phyloP scores from a whole-genome alignment of 2,797 vertebrate genomes.

The Channa striata region DNA sequence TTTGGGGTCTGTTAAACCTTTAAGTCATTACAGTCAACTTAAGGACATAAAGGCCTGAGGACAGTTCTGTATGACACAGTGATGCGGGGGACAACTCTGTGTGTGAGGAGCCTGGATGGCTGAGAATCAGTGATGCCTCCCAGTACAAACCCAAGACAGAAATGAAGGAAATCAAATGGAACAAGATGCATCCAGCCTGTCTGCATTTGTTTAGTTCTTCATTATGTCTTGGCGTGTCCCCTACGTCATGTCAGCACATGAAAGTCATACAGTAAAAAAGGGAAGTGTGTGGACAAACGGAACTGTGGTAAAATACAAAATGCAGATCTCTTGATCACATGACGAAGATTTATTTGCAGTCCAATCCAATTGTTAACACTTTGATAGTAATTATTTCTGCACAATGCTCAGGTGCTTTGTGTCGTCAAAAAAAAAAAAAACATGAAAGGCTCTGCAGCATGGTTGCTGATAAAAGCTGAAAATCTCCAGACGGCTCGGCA shows the following conservation, averaged over 20 bases:
- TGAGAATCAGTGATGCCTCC: background rate
- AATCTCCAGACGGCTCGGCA: conserved; percentile 4
- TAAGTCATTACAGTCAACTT: background rate
- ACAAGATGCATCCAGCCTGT: background rate
- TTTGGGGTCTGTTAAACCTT: background rate
- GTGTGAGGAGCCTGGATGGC: background rate
- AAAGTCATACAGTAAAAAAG: conserved; percentile 6
- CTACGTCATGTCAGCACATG: conserved; percentile 17
- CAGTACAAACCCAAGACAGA: background rate
- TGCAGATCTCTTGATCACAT: background rate
- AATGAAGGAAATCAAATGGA: conserved; percentile 5
- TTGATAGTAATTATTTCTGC: background rate
- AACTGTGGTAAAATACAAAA: background rate
- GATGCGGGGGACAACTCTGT: background rate
- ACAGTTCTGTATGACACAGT: rapidly evolving
- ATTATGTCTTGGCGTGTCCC: conserved; percentile 13
- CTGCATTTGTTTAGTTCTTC: conserved; percentile 11
- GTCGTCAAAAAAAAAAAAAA: background rate
- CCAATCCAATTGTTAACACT: background rate
- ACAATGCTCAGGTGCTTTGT: background rate
- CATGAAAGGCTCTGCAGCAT: background rate
- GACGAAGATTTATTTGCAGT: background rate
- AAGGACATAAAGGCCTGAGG: background rate
- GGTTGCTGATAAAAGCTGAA: conserved; percentile 7
- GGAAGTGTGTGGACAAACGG: conserved; percentile 3